Base-by-base conservation (phyloP, 2,113 vertebrate genomes). In the Zapus hudsonius region DNA sequence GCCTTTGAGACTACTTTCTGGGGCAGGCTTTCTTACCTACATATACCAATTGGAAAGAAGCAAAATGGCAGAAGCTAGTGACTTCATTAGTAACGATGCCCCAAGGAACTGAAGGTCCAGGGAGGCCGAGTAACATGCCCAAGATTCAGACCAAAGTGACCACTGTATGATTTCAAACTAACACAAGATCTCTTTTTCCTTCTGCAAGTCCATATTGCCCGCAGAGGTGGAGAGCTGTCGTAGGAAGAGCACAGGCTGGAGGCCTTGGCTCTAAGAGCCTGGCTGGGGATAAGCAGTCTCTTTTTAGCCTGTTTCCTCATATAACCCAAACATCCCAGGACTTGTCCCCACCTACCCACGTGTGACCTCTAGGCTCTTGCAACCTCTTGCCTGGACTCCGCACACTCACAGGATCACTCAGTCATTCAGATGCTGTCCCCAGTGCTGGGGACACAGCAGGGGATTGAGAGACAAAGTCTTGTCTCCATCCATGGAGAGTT, bases 1-100 rank as follows among this genome's bases (percentile, higher is more conserved):
- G 64, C 42, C 55, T 69, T 69, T 11, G 52, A 42, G 47, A 3
- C 7, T 4, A 0, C 42, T 11, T 82, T 19, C 11, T 33, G 31
- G 23, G 52, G 1, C 2, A 4, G 36, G n/a, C 2, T 42, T 81
- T 72, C 27, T 38, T 15, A 3, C 15, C 6, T 4, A 3, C 5
- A 0, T 6, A 7, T 5, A 4, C 7, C n/a, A 1, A n/a, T 5
- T 23, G 74, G 25, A 57, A 47, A 23, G 63, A 44, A 22, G 1
- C 16, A 40, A 31, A 8, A 5, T 0, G 13, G 1, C 27, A 7
- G n/a, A 2, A 2, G 57, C 82, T 15, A 16, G 9, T 42, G 74
- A 63, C 17, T 83, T 1, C 16, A 25, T 25, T 0, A 33, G 36
- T 9, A 4, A 29, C 1, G 36, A 55, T 17, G 40, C 25, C 25